Percentiles rank a stretch among this genome's conserved stretches.
phyloP scores from a whole-genome alignment of 2,113 vertebrate species.

The Caranx melampygus region DNA sequence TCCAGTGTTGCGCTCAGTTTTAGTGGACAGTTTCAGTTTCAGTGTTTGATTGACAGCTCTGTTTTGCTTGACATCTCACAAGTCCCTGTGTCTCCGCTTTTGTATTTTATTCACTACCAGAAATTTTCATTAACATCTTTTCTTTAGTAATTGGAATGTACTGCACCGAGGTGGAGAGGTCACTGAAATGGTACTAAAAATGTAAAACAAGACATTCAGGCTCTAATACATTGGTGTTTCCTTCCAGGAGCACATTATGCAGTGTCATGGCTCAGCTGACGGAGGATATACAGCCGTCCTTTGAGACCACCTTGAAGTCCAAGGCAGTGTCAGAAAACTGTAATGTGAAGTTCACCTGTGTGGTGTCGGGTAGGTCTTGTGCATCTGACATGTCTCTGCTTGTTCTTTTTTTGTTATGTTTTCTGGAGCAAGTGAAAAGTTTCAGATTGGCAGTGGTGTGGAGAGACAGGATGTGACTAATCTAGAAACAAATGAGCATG shows the following conservation, averaged over 20 bases:
- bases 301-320: slow-evolving; percentile 95
- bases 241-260: slow-evolving; percentile 95
- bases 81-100: slow-evolving; percentile 41
- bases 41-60: slow-evolving; percentile 56
- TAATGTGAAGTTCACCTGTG: slow-evolving; percentile 95
- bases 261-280: slow-evolving; percentile 97
- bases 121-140: slow-evolving; percentile 66
- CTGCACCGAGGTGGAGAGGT: slow-evolving; percentile 40
- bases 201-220: background rate
- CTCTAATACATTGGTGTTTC: slow-evolving; percentile 63
- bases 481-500: slow-evolving; percentile 25
- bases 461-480: slow-evolving; percentile 43
- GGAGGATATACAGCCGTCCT: slow-evolving; percentile 95
- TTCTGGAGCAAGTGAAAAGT: slow-evolving; percentile 20
- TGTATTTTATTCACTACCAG: slow-evolving; percentile 60
- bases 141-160: slow-evolving; percentile 42
- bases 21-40: slow-evolving; percentile 35
- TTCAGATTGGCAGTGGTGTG: background rate
- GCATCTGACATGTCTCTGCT: background rate
- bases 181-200: slow-evolving; percentile 8
- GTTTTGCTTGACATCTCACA: slow-evolving; percentile 69
- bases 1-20: slow-evolving; percentile 46
- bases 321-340: slow-evolving; percentile 93
- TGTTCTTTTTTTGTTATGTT: slow-evolving; percentile 4
- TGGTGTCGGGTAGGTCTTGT: slow-evolving; percentile 90